Base-by-base conservation (phyloP, 2,797 vertebrate species). In the Platyrinchus mystaceus region DNA sequence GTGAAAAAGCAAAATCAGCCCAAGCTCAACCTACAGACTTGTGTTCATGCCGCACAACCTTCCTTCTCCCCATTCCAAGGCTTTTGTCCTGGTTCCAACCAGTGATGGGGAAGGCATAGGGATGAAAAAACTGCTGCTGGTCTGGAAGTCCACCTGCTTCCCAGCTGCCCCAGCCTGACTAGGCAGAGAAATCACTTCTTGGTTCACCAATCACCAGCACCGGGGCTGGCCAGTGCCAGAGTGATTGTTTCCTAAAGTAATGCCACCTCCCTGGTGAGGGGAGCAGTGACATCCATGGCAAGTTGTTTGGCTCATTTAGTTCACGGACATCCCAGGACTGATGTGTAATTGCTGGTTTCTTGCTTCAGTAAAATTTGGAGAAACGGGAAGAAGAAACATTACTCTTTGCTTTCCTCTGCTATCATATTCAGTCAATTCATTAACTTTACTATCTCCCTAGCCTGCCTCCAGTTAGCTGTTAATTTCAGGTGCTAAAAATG, bases 401-500 rank as follows among this genome's bases (percentile, higher is more conserved):
- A 73, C 81, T 89, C 70, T 76, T 70, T 60, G n/a, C 71, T 87
- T 92, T 91, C 58, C 91, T 91, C 83, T 84, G 32, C 79, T 78
- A 67, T 96, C 93, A 84, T 91, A 86, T 94, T 44, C 89, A 96
- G 95, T 95, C 87, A 68, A 90, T 86, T 96, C 88, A 95, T 95
- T 95, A 97, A 93, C 86, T 95, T 93, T 87, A 87, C 88, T 91
- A 87, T 84, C 87, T 95, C 87, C 84, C 75, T 84, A 47, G 89
- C 85, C 80, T 93, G 36, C 62, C 76, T 97, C 66, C 74, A 88
- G 89, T 95, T 96, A 94, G 89, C 68, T 0, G 21, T 89, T 93
- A 95, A 93, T 91, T 82, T 85, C 90, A 94, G 71, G 81, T 90
- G 87, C 91, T 96, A 92, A 95, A 97, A 95, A 96, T 85, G 87